A percentile compares a stretch with the other conserved stretches of the same genome.
Conservation (phyloP, 1,140 invertebrate species). For the Diploscapter pachys region DNA sequence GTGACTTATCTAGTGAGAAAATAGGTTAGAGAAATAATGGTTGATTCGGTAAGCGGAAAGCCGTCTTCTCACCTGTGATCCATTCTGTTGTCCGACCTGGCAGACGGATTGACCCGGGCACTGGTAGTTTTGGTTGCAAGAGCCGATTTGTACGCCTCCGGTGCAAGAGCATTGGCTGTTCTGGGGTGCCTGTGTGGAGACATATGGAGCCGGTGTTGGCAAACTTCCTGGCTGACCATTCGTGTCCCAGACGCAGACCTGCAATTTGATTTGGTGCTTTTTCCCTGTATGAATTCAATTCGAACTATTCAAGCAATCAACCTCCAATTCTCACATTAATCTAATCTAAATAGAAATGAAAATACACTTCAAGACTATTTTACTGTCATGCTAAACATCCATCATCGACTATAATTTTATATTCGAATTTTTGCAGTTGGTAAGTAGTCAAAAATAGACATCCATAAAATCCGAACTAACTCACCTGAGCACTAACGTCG, state of each 20-base stretch:
- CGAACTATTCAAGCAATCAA: too few relatives aligned
- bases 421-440: too few relatives aligned
- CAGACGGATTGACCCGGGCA: slow-evolving; percentile 55
- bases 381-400: background rate
- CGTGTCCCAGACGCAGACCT: slow-evolving; percentile 53
- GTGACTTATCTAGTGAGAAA: too few relatives aligned
- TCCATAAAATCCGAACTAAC: background rate
- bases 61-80: slow-evolving; percentile 9
- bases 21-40: too few relatives aligned
- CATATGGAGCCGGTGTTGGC: slow-evolving; percentile 43
- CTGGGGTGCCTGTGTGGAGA: slow-evolving; percentile 36
- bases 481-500: slow-evolving; percentile 44
- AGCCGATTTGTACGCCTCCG: slow-evolving; percentile 53
- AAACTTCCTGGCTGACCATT: slow-evolving; percentile 33
- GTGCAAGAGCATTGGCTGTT: slow-evolving; percentile 42
- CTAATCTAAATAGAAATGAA: too few relatives aligned
- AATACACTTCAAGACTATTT: background rate
- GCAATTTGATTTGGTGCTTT: slow-evolving; percentile 1
- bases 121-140: slow-evolving; percentile 52
- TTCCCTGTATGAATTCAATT: background rate
- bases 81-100: slow-evolving; percentile 44
- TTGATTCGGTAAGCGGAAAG: too few relatives aligned
- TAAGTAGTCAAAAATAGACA: too few relatives aligned
- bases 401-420: too few relatives aligned
- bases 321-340: too few relatives aligned